Base-by-base conservation (phyloP, 2,888 invertebrate genomes). In the Nematopogon swammerdamellus region DNA sequence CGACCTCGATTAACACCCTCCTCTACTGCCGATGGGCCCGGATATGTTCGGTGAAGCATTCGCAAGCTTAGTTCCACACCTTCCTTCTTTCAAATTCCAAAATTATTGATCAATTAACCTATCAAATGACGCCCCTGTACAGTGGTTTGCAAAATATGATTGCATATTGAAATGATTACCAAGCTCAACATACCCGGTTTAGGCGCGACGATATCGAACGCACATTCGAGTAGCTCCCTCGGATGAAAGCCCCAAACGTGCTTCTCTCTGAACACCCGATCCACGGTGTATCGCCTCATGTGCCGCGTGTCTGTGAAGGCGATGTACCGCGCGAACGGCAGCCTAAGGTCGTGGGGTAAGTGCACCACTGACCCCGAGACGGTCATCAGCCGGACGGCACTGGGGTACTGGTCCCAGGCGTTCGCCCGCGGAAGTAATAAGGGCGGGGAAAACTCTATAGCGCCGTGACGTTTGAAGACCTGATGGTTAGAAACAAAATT, bases 131-230 rank as follows among this genome's bases (percentile, higher is more conserved):
- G n/a, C n/a, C n/a, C n/a, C n/a, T n/a, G n/a, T n/a, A n/a, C n/a
- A n/a, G n/a, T n/a, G n/a, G n/a, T n/a, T n/a, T n/a, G n/a, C n/a
- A n/a, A n/a, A n/a, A n/a, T n/a, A n/a, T n/a, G n/a, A n/a, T n/a
- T n/a, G n/a, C n/a, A n/a, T n/a, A n/a, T n/a, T n/a, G n/a, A n/a
- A n/a, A n/a, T n/a, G n/a, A n/a, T n/a, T n/a, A n/a, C n/a, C n/a
- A n/a, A n/a, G n/a, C n/a, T n/a, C n/a, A n/a, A n/a, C 57, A 59
- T 64, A 80, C 87, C 87, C 51, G 84, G 79, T 52, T 81, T 85
- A 2, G 92, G 86, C 3, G 91, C 89, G 25, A 97, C 89, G 52
- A 97, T 92, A 68, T 97, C 97, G 68, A 96, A 96, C 1, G 93
- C 92, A 68, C 95, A 95, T 68, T 96, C 95, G 50, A 88, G 87